Base-by-base conservation (phyloP, 2,888 invertebrate genomes). In the Pterostichus madidus region DNA sequence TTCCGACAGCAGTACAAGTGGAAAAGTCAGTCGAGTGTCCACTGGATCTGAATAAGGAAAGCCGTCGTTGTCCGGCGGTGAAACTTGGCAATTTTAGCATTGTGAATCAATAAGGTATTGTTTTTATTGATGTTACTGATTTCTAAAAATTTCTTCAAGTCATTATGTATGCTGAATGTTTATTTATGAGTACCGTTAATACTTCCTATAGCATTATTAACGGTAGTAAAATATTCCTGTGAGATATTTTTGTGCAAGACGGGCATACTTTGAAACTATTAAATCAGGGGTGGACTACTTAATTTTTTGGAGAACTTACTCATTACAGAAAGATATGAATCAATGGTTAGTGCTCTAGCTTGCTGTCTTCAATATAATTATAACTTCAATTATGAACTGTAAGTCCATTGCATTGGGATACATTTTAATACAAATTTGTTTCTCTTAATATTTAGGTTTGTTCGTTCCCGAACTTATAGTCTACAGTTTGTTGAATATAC, bases 1-100 rank as follows among this genome's bases (percentile, higher is more conserved):
- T 13, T 24, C 83, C 15, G 83, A 83, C 24, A 76, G 77, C 68
- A 76, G 76, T 35, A 76, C 64, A 56, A 56, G 53, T 77, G 56
- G 77, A 39, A 77, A 56, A 77, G 77, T 56, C 8, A 75, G 75
- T 49, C 13, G 75, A 44, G 53, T 52, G 0, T 77, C 77, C 56
- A 56, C 77, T 35, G 77, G 77, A 39, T 77, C 77, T n/a, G 77
- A 77, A 39, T 77, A 77, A 77, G 15, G 11, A 13, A 39, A 77
- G 77, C 35, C 39, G 52, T 11, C 24, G n/a, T 31, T 11, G n/a
- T 24, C 13, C 75, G 32, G 11, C 35, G 49, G 75, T 46, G 52
- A 31, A 49, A 31, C 24, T 75, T 75, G 52, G 32, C 75, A 75
- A 52, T 49, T 73, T 64, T 32, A 32, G 64, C 64, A 64, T 31